Percentiles rank a stretch among this genome's conserved stretches.
Evolutionary conservation across 1,140 invertebrate genomes (phyloP).

Genomic region (Patella vulgata): DNA sequence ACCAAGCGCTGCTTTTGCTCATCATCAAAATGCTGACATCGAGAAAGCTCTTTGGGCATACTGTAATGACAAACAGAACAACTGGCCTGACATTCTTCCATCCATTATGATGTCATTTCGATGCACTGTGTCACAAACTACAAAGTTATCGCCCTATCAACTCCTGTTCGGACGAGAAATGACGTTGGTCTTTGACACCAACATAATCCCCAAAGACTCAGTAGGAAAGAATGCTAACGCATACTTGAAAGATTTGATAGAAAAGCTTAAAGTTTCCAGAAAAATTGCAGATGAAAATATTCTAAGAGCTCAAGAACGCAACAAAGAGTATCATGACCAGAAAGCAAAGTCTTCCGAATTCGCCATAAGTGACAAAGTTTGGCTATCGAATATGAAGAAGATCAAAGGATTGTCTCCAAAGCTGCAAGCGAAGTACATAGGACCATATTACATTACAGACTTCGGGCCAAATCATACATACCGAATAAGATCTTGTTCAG

Average conservation of each 20-base stretch:
- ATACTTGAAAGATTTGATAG: conserved; percentile 1
- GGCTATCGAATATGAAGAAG: background rate
- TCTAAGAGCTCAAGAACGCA: conserved; percentile 13
- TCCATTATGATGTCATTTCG: conserved; percentile 29
- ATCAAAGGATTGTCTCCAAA: background rate
- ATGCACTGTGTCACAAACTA: conserved; percentile 19
- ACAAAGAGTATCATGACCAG: conserved; percentile 22
- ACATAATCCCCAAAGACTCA: conserved; percentile 5
- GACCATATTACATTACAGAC: conserved; percentile 4
- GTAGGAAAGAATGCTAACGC: background rate
- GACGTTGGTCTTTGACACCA: conserved; percentile 20
- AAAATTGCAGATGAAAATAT: conserved; percentile 23
- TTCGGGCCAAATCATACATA: background rate
- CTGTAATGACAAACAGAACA: conserved; percentile 17
- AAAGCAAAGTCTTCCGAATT: conserved; percentile 13
- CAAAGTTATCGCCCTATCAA: conserved; percentile 17
- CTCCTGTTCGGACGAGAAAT: conserved; percentile 32
- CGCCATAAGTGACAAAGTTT: conserved; percentile 9
- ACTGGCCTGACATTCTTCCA: conserved; percentile 27
- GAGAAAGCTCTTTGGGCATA: conserved; percentile 18
- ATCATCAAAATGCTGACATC: conserved; percentile 12
- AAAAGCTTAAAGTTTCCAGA: conserved; percentile 10
- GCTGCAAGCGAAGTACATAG: conserved; percentile 2
- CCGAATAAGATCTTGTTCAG: background rate
- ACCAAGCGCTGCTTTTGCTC: conserved; percentile 19